These are phyloP conservation scores for Anarhynchus alexandrinus DNA, from an alignment of 2,113 vertebrate species.

Conservation along the genomic window DNA sequence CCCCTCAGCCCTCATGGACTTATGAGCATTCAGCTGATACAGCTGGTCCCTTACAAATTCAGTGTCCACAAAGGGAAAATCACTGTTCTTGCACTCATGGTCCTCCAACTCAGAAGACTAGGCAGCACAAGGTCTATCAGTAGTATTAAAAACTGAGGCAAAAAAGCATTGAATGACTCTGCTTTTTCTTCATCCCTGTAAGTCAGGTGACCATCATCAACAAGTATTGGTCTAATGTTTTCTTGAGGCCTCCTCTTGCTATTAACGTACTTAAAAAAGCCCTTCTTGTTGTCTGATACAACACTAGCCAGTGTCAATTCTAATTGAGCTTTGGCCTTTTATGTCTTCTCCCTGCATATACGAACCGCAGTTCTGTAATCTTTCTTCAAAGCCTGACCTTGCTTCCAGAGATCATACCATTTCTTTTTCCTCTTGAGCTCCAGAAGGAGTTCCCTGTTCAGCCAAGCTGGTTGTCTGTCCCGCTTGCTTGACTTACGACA, in stretches of 20 bases:
- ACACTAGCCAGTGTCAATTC: not conserved
- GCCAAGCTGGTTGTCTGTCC: not conserved
- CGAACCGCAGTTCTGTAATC: not conserved
- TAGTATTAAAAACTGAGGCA: not conserved
- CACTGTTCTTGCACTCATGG: not conserved
- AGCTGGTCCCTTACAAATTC: not conserved
- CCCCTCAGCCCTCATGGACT: not conserved
- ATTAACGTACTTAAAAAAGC: not conserved
- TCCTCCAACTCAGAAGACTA: not conserved
- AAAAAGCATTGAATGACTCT: not conserved
- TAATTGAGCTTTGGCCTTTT: not conserved
- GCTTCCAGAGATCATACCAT: not conserved
- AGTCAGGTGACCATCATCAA: not conserved
- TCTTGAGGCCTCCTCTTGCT: not conserved
- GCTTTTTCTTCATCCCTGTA: not conserved
- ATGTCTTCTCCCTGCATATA: not conserved
- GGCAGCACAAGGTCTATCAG: not conserved
- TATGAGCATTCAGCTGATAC: not conserved
- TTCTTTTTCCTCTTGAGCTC: not conserved
- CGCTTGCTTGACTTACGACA: not conserved
- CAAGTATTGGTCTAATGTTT: not conserved
- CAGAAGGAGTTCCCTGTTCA: not conserved
- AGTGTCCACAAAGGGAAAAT: not conserved
- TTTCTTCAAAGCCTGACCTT: not conserved
- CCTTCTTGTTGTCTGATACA: not conserved